phyloP scores from a whole-genome alignment of 1,140 invertebrate genomes.

The Protaetia brevitarsis region DNA sequence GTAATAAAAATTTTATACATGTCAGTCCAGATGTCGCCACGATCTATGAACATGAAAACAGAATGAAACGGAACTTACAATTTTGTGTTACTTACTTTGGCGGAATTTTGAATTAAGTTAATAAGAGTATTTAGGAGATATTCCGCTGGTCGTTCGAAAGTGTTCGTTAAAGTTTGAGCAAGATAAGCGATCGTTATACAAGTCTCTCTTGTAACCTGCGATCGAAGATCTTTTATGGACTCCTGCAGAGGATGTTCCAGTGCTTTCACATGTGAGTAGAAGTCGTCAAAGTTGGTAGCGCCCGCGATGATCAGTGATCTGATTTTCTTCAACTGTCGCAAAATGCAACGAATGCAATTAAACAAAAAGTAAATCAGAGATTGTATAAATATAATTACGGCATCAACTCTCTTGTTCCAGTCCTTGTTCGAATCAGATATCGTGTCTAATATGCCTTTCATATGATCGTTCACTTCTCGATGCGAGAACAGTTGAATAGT shows the following conservation, averaged over 20 bases:
- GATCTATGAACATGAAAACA: constrained; percentile 57
- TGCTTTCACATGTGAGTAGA: constrained; percentile 72
- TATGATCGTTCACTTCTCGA: constrained; percentile 80
- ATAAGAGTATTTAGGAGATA: constrained; percentile 79
- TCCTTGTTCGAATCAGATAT: constrained; percentile 80
- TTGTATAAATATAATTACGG: constrained; percentile 60
- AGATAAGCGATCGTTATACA: constrained; percentile 93
- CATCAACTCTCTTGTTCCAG: constrained; percentile 90
- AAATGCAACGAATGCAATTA: constrained; percentile 35
- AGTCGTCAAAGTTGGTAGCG: constrained; percentile 77
- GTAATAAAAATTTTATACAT: constrained; percentile 85
- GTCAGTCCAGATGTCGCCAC: constrained; percentile 88
- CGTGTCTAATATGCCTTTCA: constrained; percentile 70
- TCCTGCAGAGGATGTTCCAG: constrained; percentile 78
- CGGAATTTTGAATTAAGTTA: constrained; percentile 91
- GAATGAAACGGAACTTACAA: background rate
- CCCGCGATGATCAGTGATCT: constrained; percentile 79
- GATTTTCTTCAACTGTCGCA: constrained; percentile 83
- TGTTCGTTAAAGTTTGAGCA: constrained; percentile 76
- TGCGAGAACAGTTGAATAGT: constrained; percentile 78
- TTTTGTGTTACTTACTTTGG: constrained; percentile 65
- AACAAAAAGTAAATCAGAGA: background rate
- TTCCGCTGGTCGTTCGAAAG: constrained; percentile 83
- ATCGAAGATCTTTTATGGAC: constrained; percentile 87
- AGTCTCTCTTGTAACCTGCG: constrained; percentile 85